Conservation (phyloP, 2,797 vertebrate genomes). For the Galagoides demidoff region DNA sequence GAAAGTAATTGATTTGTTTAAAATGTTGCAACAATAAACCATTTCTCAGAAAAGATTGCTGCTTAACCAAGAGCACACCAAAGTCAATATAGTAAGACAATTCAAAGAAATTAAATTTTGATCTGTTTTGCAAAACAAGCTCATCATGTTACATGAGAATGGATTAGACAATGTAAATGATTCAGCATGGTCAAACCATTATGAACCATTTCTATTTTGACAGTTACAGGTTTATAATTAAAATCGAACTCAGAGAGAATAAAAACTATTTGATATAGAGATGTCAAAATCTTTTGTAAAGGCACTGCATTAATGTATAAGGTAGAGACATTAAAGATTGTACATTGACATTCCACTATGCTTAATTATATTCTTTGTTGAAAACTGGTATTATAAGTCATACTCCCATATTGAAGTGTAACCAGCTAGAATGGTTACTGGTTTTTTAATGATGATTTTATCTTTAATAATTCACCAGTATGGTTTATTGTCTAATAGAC, state of each 20-base stretch:
- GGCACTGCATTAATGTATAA: neutral
- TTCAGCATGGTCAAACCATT: conserved; percentile 27
- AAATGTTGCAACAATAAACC: conserved; percentile 72
- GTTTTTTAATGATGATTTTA: neutral
- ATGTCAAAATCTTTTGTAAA: neutral
- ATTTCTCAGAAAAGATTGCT: conserved; percentile 66
- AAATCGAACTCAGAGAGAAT: conserved; percentile 58
- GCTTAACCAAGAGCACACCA: conserved; percentile 58
- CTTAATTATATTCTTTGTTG: neutral
- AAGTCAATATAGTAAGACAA: conserved; percentile 59
- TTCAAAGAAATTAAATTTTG: conserved; percentile 69
- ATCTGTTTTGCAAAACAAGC: conserved; percentile 47
- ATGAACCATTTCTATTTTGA: conserved; percentile 26
- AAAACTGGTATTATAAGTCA: conserved; percentile 40
- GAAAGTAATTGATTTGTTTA: conserved; percentile 77
- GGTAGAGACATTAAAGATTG: neutral
- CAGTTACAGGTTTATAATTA: conserved; percentile 49
- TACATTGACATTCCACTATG: neutral
- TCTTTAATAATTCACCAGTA: neutral
- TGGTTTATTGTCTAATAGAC: neutral
- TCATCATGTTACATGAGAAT: neutral
- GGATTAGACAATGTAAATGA: conserved; percentile 33
- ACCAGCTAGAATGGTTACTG: neutral
- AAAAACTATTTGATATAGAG: neutral
- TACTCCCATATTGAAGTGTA: neutral